Evolutionary conservation across 92 coral and sea anemone species (phyloP).

Genomic region (Micromussa lordhowensis): DNA sequence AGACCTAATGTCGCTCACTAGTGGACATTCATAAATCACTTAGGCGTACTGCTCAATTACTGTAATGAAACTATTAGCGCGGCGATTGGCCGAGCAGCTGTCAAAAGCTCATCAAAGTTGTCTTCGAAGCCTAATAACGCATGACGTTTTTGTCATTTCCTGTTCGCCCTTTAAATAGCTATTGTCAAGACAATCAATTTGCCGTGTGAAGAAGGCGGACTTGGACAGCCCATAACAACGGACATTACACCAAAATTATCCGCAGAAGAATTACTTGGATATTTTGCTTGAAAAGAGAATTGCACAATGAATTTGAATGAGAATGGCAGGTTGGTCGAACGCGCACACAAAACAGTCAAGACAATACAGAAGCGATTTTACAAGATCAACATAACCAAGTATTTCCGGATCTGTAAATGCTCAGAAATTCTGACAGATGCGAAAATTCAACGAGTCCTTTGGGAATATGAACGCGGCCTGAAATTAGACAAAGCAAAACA

Average conservation of each 20-base stretch:
- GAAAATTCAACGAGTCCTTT: constrained; percentile 27
- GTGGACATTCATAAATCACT: constrained; percentile 90
- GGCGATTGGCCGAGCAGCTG: constrained; percentile 81
- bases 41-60: constrained; percentile 84
- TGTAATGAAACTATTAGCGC: constrained; percentile 75
- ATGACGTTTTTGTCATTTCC: constrained; percentile 85
- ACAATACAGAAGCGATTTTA: constrained; percentile 49
- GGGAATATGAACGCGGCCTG: constrained; percentile 42
- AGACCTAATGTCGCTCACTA: constrained; percentile 85
- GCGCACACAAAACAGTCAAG: constrained; percentile 70
- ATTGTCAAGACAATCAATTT: constrained; percentile 83
- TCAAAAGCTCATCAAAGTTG: constrained; percentile 76
- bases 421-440: constrained; percentile 47
- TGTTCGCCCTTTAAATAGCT: constrained; percentile 77
- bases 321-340: constrained; percentile 55
- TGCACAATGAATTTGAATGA: constrained; percentile 71
- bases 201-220: constrained; percentile 89
- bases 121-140: constrained; percentile 62
- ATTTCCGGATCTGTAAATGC: constrained; percentile 74
- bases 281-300: constrained; percentile 68
- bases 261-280: constrained; percentile 83
- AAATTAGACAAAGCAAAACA: constrained; percentile 41
- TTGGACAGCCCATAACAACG: constrained; percentile 76
- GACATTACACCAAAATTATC: constrained; percentile 86
- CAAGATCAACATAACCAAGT: constrained; percentile 56